Percentiles rank a stretch among this genome's conserved stretches.
Conservation (phyloP, 2,113 vertebrate genomes). For the Corvus hawaiiensis region DNA sequence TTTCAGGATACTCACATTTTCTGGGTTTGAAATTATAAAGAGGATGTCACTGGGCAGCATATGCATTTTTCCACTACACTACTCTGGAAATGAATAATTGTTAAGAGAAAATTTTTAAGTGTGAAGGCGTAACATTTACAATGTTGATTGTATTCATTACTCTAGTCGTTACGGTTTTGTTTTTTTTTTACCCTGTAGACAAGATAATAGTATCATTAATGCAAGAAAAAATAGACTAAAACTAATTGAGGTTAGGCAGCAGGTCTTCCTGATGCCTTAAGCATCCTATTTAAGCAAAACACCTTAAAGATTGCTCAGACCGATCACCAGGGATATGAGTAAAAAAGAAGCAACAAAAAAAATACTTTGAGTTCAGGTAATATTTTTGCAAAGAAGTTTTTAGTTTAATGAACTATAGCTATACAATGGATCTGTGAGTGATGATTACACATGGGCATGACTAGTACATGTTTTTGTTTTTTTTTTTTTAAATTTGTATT, state of each 20-base stretch:
- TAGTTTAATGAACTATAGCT: not conserved
- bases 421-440: not conserved
- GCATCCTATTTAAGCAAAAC: not conserved
- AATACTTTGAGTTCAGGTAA: not conserved
- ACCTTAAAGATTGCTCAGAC: constrained; percentile 19
- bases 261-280: constrained; percentile 9
- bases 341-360: not conserved
- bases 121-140: constrained; percentile 34
- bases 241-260: constrained; percentile 41
- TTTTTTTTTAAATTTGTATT: not conserved
- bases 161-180: not conserved
- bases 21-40: not conserved
- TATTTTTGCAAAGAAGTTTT: not conserved
- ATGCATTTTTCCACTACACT: not conserved
- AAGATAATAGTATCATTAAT: constrained; percentile 25
- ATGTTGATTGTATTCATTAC: constrained; percentile 46
- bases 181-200: not conserved
- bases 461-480: accelerated
- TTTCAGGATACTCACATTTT: not conserved
- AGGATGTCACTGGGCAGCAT: not conserved
- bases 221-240: constrained; percentile 18
- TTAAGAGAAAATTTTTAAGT: constrained; percentile 4
- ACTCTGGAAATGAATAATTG: not conserved
- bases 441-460: not conserved
- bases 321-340: not conserved